Base-by-base conservation (phyloP, 2,888 invertebrate species). In the Cheilosia urbana region DNA sequence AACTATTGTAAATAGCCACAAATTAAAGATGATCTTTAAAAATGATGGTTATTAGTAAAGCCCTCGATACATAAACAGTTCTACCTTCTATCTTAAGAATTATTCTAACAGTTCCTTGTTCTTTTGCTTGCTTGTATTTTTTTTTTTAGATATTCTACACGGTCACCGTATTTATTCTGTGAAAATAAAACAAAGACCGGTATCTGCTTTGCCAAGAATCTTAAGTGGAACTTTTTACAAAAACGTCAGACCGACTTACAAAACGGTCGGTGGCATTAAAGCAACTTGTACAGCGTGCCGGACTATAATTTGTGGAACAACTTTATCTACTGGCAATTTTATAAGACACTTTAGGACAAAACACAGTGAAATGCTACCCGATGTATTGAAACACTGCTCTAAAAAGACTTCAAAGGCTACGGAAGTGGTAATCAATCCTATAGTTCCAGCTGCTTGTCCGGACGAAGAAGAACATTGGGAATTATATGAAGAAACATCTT, bases 321-420 rank as follows among this genome's bases (percentile, higher is more conserved):
- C 90, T 21, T 90, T 90, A 51, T 91, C 91, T 2, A 91, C 91
- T 9, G 91, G 91, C 3, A 91, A 90, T 76, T 91, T 91, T 60
- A 88, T 91, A 19, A 90, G 90, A 78, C 91, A 91, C 76, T 91
- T 90, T 53, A 91, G 91, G 81, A 88, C 90, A 2, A 89, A 90
- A 2, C 91, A 91, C 78, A 91, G 90, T 79, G 90, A 90, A 27
- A 87, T 90, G 24, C 57, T 90, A 55, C 88, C 89, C 0, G 80
- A 66, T 24, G 57, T 76, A n/a, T 4, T 51, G 5, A 58, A 62
- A 53, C 45, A 76, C 30, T 76, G 66, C 9, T 37, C 27, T n/a
- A 55, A 1, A 15, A 75, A 65, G 37, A 9, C 37, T 11, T 13
- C 73, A 4, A 63, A 24, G 21, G n/a, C 34, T 19, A 55, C 73